Evolutionary conservation across 2,113 vertebrate genomes (phyloP).

Genomic region (Petrocephalus zakoni): DNA sequence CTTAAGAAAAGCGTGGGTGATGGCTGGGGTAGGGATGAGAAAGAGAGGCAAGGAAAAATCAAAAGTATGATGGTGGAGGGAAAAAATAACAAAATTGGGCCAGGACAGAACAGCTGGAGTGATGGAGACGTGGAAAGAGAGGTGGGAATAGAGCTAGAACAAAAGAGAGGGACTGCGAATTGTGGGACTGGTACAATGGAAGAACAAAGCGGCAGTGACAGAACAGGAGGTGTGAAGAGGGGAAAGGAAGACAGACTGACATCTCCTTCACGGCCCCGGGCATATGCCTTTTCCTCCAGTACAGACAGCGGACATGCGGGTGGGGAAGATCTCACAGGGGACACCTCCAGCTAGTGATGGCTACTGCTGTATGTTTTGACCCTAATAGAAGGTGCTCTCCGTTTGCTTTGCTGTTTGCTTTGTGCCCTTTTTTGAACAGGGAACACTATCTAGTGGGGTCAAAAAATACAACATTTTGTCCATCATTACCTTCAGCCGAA

Average conservation of each 20-base stretch:
- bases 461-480: background rate
- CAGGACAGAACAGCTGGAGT: background rate
- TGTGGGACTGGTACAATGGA: background rate
- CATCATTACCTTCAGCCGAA: background rate
- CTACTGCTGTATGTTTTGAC: background rate
- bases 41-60: slow-evolving; percentile 13
- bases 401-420: background rate
- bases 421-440: background rate
- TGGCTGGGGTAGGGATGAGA: background rate
- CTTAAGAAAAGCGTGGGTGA: slow-evolving; percentile 5
- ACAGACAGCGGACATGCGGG: background rate
- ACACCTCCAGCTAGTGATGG: background rate
- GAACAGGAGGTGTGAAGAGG: background rate
- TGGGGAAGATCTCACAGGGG: background rate
- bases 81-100: background rate
- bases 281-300: background rate
- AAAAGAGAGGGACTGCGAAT: background rate
- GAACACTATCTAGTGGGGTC: background rate
- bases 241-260: slow-evolving; percentile 13
- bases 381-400: background rate
- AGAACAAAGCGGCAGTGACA: slow-evolving; percentile 11
- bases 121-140: background rate
- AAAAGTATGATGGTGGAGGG: slow-evolving; percentile 19
- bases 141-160: background rate
- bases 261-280: background rate